A percentile compares a stretch with the other conserved stretches of the same genome.
Evolutionary conservation across 2,888 invertebrate species (phyloP).

Genomic region (Megalurothrips usitatus): DNA sequence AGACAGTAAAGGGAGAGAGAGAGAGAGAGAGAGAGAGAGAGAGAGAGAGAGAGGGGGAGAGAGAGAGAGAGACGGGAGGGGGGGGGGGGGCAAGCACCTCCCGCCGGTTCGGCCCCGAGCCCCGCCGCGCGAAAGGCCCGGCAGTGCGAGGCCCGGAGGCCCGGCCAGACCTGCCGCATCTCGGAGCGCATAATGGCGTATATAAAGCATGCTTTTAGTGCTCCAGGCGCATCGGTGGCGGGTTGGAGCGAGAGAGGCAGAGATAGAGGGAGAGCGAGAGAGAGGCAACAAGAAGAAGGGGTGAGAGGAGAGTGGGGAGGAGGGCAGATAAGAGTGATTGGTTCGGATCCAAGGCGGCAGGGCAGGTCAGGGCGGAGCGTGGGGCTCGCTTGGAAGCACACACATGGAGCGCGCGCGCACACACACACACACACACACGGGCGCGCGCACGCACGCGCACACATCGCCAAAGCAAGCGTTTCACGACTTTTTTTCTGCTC

Average conservation of each 20-base stretch:
- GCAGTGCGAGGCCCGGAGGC: background rate
- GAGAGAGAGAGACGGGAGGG: too few relatives aligned
- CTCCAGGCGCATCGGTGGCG: background rate
- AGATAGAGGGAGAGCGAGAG: too few relatives aligned
- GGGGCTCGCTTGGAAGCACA: background rate
- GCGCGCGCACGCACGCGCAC: background rate
- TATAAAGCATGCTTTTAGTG: slow-evolving; percentile 25
- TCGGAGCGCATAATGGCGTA: slow-evolving; percentile 15
- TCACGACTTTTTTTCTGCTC: slow-evolving; percentile 5
- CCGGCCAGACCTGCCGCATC: background rate
- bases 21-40: too few relatives aligned
- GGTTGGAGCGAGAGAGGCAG: too few relatives aligned
- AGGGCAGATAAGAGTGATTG: slow-evolving; percentile 21
- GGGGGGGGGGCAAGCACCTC: background rate
- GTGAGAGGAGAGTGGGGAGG: background rate
- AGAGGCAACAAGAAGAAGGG: background rate
- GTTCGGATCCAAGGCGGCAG: slow-evolving; percentile 16
- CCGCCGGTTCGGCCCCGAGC: background rate
- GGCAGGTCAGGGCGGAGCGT: background rate
- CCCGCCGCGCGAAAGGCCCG: background rate
- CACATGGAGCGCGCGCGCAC: background rate
- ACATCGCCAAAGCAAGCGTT: background rate
- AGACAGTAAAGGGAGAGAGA: too few relatives aligned
- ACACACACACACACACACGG: background rate
- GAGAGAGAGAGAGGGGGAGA: too few relatives aligned